Evolutionary conservation across 2,888 invertebrate species (phyloP).

Genomic region (Allolobophora icterica): DNA sequence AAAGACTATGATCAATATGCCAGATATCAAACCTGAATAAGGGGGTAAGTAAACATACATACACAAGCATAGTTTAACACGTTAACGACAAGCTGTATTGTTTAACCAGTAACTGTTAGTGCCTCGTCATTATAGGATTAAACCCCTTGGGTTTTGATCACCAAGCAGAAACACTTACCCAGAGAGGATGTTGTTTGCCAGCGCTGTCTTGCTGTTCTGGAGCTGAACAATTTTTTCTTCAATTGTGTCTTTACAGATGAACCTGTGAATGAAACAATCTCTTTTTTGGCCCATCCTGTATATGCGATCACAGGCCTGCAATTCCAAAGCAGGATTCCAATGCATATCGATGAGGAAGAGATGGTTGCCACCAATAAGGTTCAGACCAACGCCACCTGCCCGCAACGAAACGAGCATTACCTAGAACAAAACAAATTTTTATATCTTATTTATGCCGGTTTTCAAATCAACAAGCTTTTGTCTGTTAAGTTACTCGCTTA

Average conservation of each 20-base stretch:
- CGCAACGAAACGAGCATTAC: constrained; percentile 83
- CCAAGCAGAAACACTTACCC: constrained; percentile 66
- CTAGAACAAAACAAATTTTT: constrained; percentile 50
- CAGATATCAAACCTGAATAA: too few relatives aligned
- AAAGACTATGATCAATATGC: background rate
- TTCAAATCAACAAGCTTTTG: background rate
- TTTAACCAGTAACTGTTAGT: too few relatives aligned
- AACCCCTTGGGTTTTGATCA: background rate
- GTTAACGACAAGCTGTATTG: too few relatives aligned
- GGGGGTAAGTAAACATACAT: too few relatives aligned
- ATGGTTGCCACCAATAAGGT: constrained; percentile 90
- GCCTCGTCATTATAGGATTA: too few relatives aligned
- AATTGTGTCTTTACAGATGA: constrained; percentile 83
- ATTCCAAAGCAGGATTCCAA: constrained; percentile 94
- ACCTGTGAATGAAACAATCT: constrained; percentile 81
- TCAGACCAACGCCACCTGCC: constrained; percentile 93
- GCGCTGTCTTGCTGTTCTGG: constrained; percentile 79
- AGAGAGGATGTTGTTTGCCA: constrained; percentile 81
- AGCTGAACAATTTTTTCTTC: constrained; percentile 83
- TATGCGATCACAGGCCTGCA: constrained; percentile 91
- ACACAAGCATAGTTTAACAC: too few relatives aligned
- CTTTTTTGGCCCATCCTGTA: constrained; percentile 87
- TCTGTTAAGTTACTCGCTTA: background rate
- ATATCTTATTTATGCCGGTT: background rate
- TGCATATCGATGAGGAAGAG: constrained; percentile 88